Evolutionary conservation across 2,888 invertebrate genomes (phyloP), one percentile per base, ranked within the genome.

Genomic region (Caenorhabditis japonica): DNA sequence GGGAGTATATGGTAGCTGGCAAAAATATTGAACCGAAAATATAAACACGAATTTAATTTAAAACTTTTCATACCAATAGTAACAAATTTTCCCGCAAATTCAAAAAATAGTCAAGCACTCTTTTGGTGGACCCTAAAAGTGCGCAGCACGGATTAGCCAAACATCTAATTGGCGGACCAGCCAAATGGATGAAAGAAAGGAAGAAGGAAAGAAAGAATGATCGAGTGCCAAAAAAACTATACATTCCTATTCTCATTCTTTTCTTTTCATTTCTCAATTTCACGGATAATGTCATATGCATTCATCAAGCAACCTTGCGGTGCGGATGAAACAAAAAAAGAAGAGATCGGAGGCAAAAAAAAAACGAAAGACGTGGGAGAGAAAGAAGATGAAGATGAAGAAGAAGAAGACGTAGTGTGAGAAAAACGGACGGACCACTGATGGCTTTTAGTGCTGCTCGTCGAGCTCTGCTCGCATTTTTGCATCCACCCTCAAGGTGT

Each of bases 401-500:
- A 44, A 15, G 41, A 36, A 19, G 27, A 17, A 15, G 21, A 39
- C 15, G 38, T 33, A 58, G 59, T 59, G 68, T 68, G 68, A 64
- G 64, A 64, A 64, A 64, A 59, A 51, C 56, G 34, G 46, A 62
- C 62, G 62, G 62, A 47, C 64, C 55, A 66, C 68, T 58, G 68
- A 68, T 68, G 68, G 59, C 58, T 68, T 68, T 59, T 58, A 68
- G 68, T 64, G 64, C n/a, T n/a, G n/a, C 51, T 21, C 52, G 17
- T 30, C 19, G 43, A 38, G 17, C 43, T 41, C 43, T 39, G 46
- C 25, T 23, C 47, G 46, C 53, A 46, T 55, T 55, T 62, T 62
- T 62, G 62, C 62, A 62, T 62, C 64, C 64, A 64, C 64, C 62
- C 64, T 47, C 55, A 53, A 64, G 64, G 64, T 64, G 64, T 64